Evolutionary conservation across 92 coral and sea anemone species (phyloP).

Genomic region (Ricordea florida): DNA sequence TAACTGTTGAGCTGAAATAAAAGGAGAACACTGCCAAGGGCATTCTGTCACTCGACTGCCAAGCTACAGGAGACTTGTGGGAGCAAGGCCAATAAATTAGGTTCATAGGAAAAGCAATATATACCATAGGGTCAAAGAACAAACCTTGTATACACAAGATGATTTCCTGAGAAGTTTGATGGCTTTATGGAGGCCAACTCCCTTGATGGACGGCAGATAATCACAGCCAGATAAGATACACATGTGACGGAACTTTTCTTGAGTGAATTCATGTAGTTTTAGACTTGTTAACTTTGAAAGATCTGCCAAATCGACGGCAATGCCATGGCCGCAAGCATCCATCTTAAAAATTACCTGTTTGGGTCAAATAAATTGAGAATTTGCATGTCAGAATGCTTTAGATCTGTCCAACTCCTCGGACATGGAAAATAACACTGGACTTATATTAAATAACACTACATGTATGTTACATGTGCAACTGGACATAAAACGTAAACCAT

Average conservation of each 20-base stretch:
- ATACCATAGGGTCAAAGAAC: not conserved
- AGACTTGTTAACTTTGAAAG: conserved; percentile 78
- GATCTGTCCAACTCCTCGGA: too few species aligned
- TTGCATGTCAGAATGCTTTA: too few species aligned
- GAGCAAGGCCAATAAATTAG: not conserved
- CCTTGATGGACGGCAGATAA: conserved; percentile 92
- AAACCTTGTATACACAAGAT: conserved; percentile 82
- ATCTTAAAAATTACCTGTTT: conserved; percentile 97
- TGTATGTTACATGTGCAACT: too few species aligned
- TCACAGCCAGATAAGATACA: conserved; percentile 98
- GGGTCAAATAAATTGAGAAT: too few species aligned
- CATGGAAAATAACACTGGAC: too few species aligned
- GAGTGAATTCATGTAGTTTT: conserved; percentile 87
- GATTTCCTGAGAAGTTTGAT: conserved; percentile 81
- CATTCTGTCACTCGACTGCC: not conserved
- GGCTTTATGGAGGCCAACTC: conserved; percentile 90
- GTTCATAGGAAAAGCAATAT: not conserved
- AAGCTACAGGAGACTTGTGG: too few species aligned
- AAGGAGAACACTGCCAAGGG: too few species aligned
- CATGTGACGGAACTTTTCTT: conserved; percentile 95
- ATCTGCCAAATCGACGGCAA: conserved; percentile 75
- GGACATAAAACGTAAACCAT: not conserved
- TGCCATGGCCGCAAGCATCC: conserved; percentile 91
- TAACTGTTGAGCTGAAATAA: too few species aligned
- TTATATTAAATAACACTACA: too few species aligned